Evolutionary conservation across 2,797 vertebrate genomes (phyloP).

Genomic region (Labroides dimidiatus): DNA sequence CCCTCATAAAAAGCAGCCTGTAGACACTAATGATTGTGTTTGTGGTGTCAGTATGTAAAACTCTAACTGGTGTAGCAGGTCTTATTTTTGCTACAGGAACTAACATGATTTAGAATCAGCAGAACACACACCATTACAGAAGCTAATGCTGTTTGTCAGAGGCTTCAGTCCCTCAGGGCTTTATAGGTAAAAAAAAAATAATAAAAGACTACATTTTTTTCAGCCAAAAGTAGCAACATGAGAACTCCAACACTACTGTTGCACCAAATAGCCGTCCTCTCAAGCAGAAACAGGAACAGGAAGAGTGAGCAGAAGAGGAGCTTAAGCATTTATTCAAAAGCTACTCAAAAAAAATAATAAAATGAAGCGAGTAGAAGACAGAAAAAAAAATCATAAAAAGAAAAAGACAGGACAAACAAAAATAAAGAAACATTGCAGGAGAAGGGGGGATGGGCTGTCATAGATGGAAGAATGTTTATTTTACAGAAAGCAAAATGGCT

Average conservation of each 20-base stretch:
- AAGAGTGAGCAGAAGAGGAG: constrained; percentile 68
- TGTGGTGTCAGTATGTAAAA: no score
- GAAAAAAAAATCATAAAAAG: constrained; percentile 22
- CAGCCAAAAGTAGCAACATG: neutral
- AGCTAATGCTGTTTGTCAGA: neutral
- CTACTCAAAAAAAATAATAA: constrained; percentile 75
- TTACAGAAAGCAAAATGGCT: constrained; percentile 87
- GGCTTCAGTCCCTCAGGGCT: neutral
- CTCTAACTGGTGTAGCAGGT: no score
- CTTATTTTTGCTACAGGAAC: no score
- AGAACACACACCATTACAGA: no score
- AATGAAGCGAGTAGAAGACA: constrained; percentile 65
- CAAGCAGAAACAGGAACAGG: constrained; percentile 62
- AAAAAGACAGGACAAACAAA: constrained; percentile 59
- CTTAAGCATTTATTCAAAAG: constrained; percentile 84
- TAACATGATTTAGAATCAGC: no score
- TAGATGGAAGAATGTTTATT: constrained; percentile 91
- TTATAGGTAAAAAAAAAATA: neutral
- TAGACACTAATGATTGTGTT: no score
- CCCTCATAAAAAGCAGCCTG: no score
- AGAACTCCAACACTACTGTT: neutral
- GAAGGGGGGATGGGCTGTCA: constrained; percentile 71
- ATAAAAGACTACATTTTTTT: neutral
- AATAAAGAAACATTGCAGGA: constrained; percentile 74
- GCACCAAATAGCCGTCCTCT: constrained; percentile 22